Evolutionary conservation across 2,888 invertebrate species (phyloP).

Genomic region (Drosophila atripex): DNA sequence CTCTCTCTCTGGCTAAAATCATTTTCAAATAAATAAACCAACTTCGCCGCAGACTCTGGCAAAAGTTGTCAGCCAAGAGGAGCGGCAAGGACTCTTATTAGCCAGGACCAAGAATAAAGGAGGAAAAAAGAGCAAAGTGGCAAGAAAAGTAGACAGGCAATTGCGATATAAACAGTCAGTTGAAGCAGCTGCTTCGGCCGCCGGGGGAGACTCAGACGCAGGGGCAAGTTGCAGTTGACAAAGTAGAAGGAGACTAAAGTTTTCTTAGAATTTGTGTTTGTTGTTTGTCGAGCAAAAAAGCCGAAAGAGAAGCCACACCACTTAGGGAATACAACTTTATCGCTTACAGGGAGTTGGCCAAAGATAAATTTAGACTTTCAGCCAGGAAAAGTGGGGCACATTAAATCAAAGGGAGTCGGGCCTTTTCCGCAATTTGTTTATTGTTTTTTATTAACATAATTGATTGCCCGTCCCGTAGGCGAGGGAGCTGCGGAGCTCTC

Average conservation of each 20-base stretch:
- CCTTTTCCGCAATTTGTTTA: conserved; percentile 49
- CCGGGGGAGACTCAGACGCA: neutral
- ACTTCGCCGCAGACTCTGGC: conserved; percentile 8
- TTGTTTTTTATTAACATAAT: conserved; percentile 73
- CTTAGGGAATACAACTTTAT: conserved; percentile 66
- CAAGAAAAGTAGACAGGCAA: conserved; percentile 54
- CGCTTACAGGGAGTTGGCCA: conserved; percentile 38
- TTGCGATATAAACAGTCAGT: conserved; percentile 68
- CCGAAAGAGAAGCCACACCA: conserved; percentile 57
- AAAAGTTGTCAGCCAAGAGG: conserved; percentile 22
- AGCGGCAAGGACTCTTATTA: conserved; percentile 55
- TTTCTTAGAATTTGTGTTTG: conserved; percentile 66
- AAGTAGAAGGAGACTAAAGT: conserved; percentile 56
- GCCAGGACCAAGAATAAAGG: conserved; percentile 40
- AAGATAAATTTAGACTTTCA: conserved; percentile 43
- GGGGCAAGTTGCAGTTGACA: conserved; percentile 55
- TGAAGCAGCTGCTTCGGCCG: conserved; percentile 35
- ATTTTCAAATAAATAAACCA: conserved; percentile 72
- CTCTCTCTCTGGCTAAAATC: conserved; percentile 40
- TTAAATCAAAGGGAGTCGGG: conserved; percentile 44
- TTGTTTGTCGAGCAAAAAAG: conserved; percentile 53
- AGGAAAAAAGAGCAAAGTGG: conserved; percentile 24
- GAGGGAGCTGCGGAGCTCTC: neutral
- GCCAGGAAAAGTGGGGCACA: conserved; percentile 29
- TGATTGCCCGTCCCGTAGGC: conserved; percentile 54